A percentile compares a stretch with the other conserved stretches of the same genome.
Conservation (phyloP, 2,888 invertebrate species). For the Steinernema scapterisci region DNA sequence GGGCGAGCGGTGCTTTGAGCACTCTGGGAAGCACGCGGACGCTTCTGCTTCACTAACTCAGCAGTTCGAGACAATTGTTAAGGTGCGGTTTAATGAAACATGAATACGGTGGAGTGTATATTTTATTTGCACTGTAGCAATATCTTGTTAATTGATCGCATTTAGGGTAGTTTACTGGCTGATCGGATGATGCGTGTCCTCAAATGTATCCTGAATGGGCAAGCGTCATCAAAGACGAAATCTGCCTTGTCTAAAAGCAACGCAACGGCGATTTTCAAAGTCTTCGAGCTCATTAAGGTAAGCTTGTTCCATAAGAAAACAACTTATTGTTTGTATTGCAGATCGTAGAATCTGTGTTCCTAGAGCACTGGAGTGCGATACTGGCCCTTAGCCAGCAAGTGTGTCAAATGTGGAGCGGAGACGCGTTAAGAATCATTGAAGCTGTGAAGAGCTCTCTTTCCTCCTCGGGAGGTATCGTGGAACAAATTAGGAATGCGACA, state of each 20-base stretch:
- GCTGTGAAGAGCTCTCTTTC: conserved; percentile 26
- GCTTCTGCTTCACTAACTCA: not conserved
- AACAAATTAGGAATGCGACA: conserved; percentile 52
- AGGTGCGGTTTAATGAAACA: not conserved
- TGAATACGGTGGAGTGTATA: not conserved
- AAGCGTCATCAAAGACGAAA: conserved; percentile 69
- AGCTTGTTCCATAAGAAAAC: conserved; percentile 19
- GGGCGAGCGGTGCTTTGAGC: conserved; percentile 23
- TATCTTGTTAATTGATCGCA: too few relatives aligned
- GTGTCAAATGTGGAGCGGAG: conserved; percentile 35
- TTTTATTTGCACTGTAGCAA: too few relatives aligned
- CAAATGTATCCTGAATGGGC: conserved; percentile 75
- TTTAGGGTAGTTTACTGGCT: conserved; percentile 69
- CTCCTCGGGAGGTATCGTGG: conserved; percentile 34
- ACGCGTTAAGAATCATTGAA: conserved; percentile 41
- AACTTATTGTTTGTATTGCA: conserved; percentile 23
- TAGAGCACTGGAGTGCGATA: conserved; percentile 44
- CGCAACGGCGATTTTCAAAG: conserved; percentile 45
- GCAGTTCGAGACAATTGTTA: conserved; percentile 14
- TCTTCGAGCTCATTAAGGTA: conserved; percentile 50
- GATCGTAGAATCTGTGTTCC: conserved; percentile 35
- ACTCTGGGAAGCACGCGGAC: not conserved
- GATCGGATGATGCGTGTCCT: conserved; percentile 75
- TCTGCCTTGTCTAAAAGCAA: conserved; percentile 42
- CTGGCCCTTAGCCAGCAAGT: conserved; percentile 43